These are phyloP conservation scores for Cottus gobio DNA, from an alignment of 2,113 vertebrate genomes.

Conservation along the genomic window DNA sequence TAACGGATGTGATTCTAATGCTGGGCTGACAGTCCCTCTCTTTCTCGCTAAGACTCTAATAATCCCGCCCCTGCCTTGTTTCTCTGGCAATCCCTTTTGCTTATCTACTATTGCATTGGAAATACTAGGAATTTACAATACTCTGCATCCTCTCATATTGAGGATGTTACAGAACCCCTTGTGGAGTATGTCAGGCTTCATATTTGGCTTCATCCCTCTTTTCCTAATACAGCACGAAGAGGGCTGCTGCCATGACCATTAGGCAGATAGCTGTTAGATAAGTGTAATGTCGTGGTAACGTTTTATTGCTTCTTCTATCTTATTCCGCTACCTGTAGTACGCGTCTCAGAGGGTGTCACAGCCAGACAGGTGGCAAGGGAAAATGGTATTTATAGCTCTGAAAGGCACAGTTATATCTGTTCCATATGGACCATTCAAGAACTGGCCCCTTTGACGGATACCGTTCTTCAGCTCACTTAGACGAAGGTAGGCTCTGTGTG, in stretches of 20 bases:
- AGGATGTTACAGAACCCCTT: not conserved
- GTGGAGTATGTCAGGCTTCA: conserved; percentile 6
- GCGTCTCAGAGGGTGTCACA: conserved; percentile 42
- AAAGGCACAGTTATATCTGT: conserved; percentile 28
- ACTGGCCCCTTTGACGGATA: conserved; percentile 20
- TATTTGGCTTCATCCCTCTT: conserved; percentile 14
- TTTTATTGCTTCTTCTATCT: conserved; percentile 58
- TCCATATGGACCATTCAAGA: conserved; percentile 28
- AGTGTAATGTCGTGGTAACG: conserved; percentile 19
- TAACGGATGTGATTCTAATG: conserved; percentile 47
- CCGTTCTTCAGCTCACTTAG: conserved; percentile 12
- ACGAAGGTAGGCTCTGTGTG: conserved; percentile 33
- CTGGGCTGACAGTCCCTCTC: conserved; percentile 41
- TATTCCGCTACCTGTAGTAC: conserved; percentile 26
- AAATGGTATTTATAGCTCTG: conserved; percentile 53
- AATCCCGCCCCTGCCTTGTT: conserved; percentile 47
- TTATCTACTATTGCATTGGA: conserved; percentile 40
- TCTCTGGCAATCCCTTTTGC: conserved; percentile 45
- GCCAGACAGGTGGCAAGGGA: conserved; percentile 32
- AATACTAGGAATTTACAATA: conserved; percentile 23
- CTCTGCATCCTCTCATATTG: conserved; percentile 1
- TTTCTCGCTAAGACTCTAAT: conserved; percentile 56
- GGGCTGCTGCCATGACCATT: conserved; percentile 32
- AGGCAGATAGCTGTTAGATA: conserved; percentile 40
- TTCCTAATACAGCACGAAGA: conserved; percentile 14